phyloP scores from a whole-genome alignment of 2,113 vertebrate genomes.

The Albula glossodonta region DNA sequence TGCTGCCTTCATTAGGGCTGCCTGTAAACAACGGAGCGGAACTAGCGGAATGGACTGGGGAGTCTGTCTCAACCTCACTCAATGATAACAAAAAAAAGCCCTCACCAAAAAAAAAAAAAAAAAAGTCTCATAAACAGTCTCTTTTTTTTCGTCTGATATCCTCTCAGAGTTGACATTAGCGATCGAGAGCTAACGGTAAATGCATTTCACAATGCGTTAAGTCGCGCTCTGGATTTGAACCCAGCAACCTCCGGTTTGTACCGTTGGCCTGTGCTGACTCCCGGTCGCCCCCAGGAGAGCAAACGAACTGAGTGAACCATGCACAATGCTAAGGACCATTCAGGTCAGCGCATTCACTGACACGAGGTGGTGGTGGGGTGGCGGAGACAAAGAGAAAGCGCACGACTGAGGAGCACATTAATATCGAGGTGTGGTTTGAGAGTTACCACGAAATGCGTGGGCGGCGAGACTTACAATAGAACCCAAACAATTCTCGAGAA shows the following conservation, averaged over 20 bases:
- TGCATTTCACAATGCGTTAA: neutral
- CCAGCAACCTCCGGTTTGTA: neutral
- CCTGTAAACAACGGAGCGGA: too few species aligned
- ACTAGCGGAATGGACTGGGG: too few species aligned
- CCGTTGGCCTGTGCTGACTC: too few species aligned
- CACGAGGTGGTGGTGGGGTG: too few species aligned
- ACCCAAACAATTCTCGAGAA: slow-evolving; percentile 26
- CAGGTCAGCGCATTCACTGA: neutral
- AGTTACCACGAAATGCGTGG: slow-evolving; percentile 23
- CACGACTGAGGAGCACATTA: neutral
- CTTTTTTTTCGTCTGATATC: too few species aligned
- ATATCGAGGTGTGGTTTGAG: neutral
- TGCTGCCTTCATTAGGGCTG: neutral
- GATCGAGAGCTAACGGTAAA: neutral
- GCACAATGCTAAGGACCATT: neutral
- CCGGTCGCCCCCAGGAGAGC: too few species aligned
- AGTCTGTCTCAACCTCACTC: neutral
- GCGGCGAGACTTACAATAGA: slow-evolving; percentile 25
- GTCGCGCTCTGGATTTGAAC: neutral
- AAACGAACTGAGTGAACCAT: neutral
- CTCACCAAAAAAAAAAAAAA: too few species aligned
- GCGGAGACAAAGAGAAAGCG: neutral
- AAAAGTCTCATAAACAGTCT: neutral
- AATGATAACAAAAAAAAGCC: too few species aligned
- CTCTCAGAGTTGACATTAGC: too few species aligned